Evolutionary conservation across 2,113 vertebrate species (phyloP).

Genomic region (Callopanchax toddi): DNA sequence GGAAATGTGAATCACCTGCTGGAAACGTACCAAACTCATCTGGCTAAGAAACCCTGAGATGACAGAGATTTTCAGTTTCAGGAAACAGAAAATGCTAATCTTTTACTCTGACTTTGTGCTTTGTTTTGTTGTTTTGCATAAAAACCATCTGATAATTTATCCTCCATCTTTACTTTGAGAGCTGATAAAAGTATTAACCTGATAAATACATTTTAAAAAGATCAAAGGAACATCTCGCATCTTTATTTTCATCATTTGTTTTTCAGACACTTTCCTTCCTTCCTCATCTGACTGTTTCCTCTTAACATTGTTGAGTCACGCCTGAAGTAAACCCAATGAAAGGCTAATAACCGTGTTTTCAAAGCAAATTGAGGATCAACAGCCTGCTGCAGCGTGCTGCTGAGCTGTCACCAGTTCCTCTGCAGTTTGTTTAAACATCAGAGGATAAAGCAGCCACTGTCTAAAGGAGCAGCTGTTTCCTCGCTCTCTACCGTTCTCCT

Average conservation of each 20-base stretch:
- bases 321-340: conserved; percentile 20
- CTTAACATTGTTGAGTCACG: background rate
- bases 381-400: conserved; percentile 16
- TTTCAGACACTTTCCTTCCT: conserved; percentile 5
- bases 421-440: conserved; percentile 30
- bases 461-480: conserved; percentile 54
- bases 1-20: no score
- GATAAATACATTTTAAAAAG: background rate
- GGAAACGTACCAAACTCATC: no score
- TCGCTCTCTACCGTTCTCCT: conserved; percentile 42
- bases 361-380: conserved; percentile 31
- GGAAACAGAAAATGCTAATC: no score
- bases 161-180: no score
- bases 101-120: no score
- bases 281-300: conserved; percentile 17
- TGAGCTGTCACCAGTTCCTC: conserved; percentile 53
- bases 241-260: rapidly evolving
- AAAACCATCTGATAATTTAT: no score
- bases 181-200: no score
- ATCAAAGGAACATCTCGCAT: background rate
- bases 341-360: conserved; percentile 39
- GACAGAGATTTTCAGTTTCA: no score
- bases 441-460: conserved; percentile 54
- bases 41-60: no score
- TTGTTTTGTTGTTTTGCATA: no score